These are phyloP conservation scores for Itoplectis maculator DNA, from an alignment of 2,888 invertebrate species.

Conservation along the genomic window DNA sequence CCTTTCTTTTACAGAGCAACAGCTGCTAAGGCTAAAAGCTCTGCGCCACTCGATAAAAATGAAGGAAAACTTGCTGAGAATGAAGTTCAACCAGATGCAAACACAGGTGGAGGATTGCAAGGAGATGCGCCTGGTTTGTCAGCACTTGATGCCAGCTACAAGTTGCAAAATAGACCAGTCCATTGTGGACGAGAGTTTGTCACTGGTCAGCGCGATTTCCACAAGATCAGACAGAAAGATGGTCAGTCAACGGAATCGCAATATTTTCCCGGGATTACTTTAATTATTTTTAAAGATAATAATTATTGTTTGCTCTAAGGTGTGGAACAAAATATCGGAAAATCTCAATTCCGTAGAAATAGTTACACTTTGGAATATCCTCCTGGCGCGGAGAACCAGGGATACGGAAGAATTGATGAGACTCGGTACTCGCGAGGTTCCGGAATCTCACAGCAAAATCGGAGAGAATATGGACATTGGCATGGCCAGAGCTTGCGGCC, in stretches of 20 bases:
- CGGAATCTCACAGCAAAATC: constrained; percentile 30
- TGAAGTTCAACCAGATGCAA: constrained; percentile 75
- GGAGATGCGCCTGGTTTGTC: constrained; percentile 77
- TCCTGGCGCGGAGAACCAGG: constrained; percentile 74
- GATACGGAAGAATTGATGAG: constrained; percentile 76
- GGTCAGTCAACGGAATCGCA: constrained; percentile 65
- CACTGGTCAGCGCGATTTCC: constrained; percentile 74
- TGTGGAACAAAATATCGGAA: constrained; percentile 74
- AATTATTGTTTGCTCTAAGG: constrained; percentile 67
- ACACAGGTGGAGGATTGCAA: constrained; percentile 75
- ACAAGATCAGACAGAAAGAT: constrained; percentile 76
- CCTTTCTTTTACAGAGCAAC: constrained; percentile 71
- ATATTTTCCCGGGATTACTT: not conserved
- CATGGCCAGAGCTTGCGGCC: constrained; percentile 75
- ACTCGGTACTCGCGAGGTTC: constrained; percentile 69
- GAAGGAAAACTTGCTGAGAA: constrained; percentile 74
- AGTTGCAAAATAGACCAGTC: constrained; percentile 73
- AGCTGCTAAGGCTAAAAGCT: constrained; percentile 71
- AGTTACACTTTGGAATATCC: constrained; percentile 76
- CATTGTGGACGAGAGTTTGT: constrained; percentile 74
- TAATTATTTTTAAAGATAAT: not conserved
- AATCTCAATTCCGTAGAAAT: constrained; percentile 75
- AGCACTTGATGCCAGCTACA: constrained; percentile 77
- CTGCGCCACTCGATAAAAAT: constrained; percentile 65
- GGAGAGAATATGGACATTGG: constrained; percentile 72